Conservation (phyloP, 2,113 vertebrate species). For the Platysteira castanea region DNA sequence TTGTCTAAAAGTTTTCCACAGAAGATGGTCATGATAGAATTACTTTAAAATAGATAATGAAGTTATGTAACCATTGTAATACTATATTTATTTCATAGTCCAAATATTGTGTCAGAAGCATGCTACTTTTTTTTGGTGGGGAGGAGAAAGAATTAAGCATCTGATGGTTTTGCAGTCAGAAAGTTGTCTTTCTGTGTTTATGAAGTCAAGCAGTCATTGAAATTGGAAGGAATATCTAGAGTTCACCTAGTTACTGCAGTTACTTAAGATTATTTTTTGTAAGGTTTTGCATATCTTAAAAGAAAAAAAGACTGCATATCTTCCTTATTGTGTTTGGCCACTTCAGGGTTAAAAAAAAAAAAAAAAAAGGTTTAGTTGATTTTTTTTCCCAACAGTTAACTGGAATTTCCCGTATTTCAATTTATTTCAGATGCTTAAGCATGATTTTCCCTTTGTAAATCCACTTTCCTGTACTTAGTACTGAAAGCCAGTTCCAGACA, state of each 20-base stretch:
- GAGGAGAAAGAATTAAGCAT: neutral
- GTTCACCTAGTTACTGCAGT: neutral
- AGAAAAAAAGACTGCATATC: neutral
- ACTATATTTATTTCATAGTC: neutral
- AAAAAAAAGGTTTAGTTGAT: too few species aligned
- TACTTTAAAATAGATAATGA: neutral
- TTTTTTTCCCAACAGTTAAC: neutral
- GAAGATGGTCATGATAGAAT: neutral
- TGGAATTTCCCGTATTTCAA: neutral
- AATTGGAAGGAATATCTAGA: neutral
- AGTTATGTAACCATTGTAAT: neutral
- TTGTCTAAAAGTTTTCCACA: neutral
- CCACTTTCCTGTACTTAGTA: neutral
- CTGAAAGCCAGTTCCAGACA: neutral
- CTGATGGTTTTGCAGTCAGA: neutral
- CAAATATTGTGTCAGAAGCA: neutral
- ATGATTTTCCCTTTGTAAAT: neutral
- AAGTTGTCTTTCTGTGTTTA: neutral
- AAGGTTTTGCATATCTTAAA: neutral
- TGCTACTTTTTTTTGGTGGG: neutral
- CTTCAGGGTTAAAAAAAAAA: neutral
- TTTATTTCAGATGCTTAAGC: neutral
- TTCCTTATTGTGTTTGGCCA: neutral
- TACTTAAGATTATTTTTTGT: neutral
- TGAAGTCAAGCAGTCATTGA: neutral